Evolutionary conservation across 2,113 vertebrate species (phyloP).

Genomic region (Phycodurus eques): DNA sequence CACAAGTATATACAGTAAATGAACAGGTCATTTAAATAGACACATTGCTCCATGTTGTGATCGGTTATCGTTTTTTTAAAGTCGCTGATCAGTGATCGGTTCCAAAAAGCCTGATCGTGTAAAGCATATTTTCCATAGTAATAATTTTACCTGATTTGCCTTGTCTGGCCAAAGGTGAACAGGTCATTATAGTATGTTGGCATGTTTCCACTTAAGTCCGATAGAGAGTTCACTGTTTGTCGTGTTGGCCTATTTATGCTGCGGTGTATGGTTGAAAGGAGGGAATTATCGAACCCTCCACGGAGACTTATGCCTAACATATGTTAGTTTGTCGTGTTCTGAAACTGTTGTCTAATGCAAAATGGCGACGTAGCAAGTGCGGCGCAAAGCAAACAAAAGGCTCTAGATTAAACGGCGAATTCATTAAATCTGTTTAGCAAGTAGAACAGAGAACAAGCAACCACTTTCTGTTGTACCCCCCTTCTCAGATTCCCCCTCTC

Average conservation of each 20-base stretch:
- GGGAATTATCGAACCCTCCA: slow-evolving; percentile 64
- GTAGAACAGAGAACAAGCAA: slow-evolving; percentile 52
- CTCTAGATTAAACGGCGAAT: slow-evolving; percentile 57
- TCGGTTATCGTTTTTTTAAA: no score
- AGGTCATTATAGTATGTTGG: slow-evolving; percentile 18
- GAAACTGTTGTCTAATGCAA: slow-evolving; percentile 24
- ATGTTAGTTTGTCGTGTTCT: slow-evolving; percentile 8
- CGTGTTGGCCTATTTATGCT: background rate
- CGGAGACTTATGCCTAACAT: slow-evolving; percentile 24
- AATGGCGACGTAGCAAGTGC: slow-evolving; percentile 25
- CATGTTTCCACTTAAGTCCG: slow-evolving; percentile 31
- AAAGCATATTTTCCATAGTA: background rate
- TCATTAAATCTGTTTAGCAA: slow-evolving; percentile 71
- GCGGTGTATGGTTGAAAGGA: slow-evolving; percentile 32
- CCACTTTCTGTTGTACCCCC: slow-evolving; percentile 36
- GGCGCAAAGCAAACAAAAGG: slow-evolving; percentile 40
- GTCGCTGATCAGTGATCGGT: no score
- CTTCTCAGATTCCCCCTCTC: background rate
- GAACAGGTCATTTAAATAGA: no score
- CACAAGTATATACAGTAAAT: no score
- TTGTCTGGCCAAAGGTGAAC: slow-evolving; percentile 4
- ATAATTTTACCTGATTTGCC: background rate
- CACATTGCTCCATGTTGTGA: no score
- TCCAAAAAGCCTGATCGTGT: no score
- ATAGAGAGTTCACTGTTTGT: slow-evolving; percentile 31